Evolutionary conservation across 2,797 vertebrate genomes (phyloP).

Genomic region (Alauda arvensis): DNA sequence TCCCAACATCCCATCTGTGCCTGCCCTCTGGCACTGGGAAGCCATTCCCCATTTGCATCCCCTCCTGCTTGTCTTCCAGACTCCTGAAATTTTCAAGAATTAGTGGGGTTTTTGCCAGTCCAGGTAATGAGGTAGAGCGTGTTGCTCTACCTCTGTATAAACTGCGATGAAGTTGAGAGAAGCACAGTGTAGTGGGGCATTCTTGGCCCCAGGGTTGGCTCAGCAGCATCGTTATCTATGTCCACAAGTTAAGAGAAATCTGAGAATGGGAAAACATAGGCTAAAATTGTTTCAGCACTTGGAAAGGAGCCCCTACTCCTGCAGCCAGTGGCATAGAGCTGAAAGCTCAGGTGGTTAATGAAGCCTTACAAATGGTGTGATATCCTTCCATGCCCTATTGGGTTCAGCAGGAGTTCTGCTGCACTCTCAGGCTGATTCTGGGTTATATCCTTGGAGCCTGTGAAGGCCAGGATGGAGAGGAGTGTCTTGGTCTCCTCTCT

Average conservation of each 20-base stretch:
- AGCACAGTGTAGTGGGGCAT: accelerated
- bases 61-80: accelerated
- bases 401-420: background rate
- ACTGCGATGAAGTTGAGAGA: background rate
- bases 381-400: background rate
- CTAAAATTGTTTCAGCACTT: background rate
- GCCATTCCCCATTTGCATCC: background rate
- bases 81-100: background rate
- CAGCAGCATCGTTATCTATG: accelerated
- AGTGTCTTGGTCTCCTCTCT: background rate
- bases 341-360: background rate
- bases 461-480: background rate
- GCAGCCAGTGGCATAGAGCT: background rate
- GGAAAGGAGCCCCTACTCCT: background rate
- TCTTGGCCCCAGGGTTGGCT: background rate
- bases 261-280: accelerated
- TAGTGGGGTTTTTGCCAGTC: accelerated
- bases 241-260: background rate
- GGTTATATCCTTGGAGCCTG: background rate
- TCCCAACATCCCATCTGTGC: accelerated
- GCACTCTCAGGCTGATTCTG: background rate
- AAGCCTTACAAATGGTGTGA: accelerated
- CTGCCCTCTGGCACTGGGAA: background rate
- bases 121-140: accelerated
- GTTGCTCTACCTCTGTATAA: background rate